Evolutionary conservation across 2,888 invertebrate species (phyloP), one percentile per base, ranked within the genome.

Genomic region (Cheilosia vulpina): DNA sequence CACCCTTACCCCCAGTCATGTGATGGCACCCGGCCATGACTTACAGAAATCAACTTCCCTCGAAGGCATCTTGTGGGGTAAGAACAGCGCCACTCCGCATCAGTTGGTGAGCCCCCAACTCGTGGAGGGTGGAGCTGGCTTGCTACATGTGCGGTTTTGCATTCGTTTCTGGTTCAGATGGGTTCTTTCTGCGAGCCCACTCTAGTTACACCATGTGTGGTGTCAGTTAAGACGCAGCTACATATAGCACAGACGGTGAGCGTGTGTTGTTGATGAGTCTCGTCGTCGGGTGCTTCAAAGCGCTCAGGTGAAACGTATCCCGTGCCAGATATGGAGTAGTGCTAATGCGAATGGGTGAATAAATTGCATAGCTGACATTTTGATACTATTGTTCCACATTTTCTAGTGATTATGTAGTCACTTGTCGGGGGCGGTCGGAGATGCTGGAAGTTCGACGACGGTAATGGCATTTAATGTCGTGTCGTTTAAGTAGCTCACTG

Each of bases 401-500:
- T 19, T 38, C 50, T 60, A 15, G 45, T 41, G 71, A 47, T 58
- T 57, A 58, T 47, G 50, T 71, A 31, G 65, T 43, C 41, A 69
- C 21, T 53, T 41, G 45, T 57, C 11, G 55, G 55, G 55, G 13
- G 13, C 31, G 57, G 31, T 31, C 41, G 34, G n/a, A 21, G 15
- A 4, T 6, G n/a, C 27, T 38, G 41, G 38, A 13, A 38, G 38
- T 13, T 38, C 38, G 38, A 38, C 13, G 38, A 38, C 17, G 31
- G 38, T 78, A 71, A 63, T 78, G 57, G 50, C 47, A 34, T 63
- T 53, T 63, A 57, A 69, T 62, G 41, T 72, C 34, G 58, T 65
- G 34, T 71, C 47, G 52, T 43, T 71, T 41, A 71, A 71, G 31
- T 47, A 73, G 31, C 43, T 7, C 45, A 13, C 38, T 38, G 38